Conservation (phyloP, 2,888 invertebrate genomes). For the Caenorhabditis sp. region DNA sequence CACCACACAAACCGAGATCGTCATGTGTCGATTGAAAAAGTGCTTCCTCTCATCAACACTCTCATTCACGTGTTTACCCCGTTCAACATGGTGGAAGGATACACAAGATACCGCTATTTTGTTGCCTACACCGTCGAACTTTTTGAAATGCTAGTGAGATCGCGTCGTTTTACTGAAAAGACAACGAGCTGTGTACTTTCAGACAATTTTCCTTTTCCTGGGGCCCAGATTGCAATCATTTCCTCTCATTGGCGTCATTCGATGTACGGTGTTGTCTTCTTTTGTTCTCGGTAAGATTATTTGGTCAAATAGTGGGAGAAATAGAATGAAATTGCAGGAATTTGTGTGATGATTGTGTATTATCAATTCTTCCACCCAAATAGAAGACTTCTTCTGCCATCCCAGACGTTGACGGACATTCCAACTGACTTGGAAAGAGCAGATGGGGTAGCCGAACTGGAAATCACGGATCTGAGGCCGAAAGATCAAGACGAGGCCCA, state of each 20-base stretch:
- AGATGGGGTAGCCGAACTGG: too few relatives aligned
- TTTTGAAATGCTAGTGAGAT: conserved; percentile 63
- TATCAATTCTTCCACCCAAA: conserved; percentile 70
- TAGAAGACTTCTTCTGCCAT: conserved; percentile 23
- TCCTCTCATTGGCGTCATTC: too few relatives aligned
- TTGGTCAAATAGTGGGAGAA: neutral
- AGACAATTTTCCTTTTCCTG: conserved; percentile 12
- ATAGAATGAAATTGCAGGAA: conserved; percentile 41
- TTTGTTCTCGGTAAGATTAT: too few relatives aligned
- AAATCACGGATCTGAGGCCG: too few relatives aligned
- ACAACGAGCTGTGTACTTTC: neutral
- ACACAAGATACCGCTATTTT: conserved; percentile 63
- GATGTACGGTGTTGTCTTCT: too few relatives aligned
- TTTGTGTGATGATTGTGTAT: conserved; percentile 64
- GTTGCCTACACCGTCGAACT: conserved; percentile 66
- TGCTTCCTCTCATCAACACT: conserved; percentile 62
- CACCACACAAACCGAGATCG: conserved; percentile 25
- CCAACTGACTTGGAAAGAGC: too few relatives aligned
- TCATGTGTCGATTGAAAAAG: conserved; percentile 62
- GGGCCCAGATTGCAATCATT: too few relatives aligned
- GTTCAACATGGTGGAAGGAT: conserved; percentile 73
- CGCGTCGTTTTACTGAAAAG: neutral
- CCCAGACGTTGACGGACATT: too few relatives aligned
- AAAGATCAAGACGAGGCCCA: too few relatives aligned
- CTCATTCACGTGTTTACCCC: conserved; percentile 71